A percentile compares a stretch with the other conserved stretches of the same genome.
Conservation (phyloP, 2,797 vertebrate species). For the Hozukius guyotensis region DNA sequence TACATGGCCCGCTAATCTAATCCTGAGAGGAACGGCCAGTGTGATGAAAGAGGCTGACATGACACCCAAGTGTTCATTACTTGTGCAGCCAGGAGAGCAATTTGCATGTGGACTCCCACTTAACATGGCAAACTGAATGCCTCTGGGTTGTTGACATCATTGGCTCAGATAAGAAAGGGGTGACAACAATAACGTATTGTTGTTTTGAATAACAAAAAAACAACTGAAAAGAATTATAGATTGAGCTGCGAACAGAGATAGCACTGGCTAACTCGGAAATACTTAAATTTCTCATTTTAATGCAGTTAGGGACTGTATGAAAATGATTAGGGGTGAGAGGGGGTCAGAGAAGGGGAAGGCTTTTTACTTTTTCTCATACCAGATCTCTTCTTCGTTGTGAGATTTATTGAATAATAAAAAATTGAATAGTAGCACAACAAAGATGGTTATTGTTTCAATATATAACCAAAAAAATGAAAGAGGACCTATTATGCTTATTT, state of each 20-base stretch:
- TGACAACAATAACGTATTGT: not conserved
- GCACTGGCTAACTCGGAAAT: conserved; percentile 33
- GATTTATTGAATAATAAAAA: not conserved
- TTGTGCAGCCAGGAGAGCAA: not conserved
- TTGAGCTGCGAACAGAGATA: not conserved
- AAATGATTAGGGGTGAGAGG: not conserved
- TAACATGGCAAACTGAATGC: conserved; percentile 1
- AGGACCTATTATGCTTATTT: not conserved
- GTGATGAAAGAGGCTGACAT: conserved; percentile 64
- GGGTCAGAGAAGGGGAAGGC: not conserved
- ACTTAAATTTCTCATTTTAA: conserved; percentile 49
- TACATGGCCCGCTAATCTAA: conserved; percentile 42
- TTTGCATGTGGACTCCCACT: not conserved
- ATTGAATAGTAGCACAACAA: not conserved
- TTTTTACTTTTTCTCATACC: not conserved
- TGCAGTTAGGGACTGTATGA: not conserved
- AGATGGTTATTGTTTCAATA: not conserved
- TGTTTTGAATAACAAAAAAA: not conserved
- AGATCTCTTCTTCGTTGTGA: not conserved
- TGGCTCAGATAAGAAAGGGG: not conserved
- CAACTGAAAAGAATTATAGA: not conserved
- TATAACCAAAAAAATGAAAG: not conserved
- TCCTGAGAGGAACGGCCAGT: conserved; percentile 47
- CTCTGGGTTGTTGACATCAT: not conserved
- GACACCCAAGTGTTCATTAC: conserved; percentile 35